Evolutionary conservation across 2,113 vertebrate genomes (phyloP).

Genomic region (Notiomystis cincta): DNA sequence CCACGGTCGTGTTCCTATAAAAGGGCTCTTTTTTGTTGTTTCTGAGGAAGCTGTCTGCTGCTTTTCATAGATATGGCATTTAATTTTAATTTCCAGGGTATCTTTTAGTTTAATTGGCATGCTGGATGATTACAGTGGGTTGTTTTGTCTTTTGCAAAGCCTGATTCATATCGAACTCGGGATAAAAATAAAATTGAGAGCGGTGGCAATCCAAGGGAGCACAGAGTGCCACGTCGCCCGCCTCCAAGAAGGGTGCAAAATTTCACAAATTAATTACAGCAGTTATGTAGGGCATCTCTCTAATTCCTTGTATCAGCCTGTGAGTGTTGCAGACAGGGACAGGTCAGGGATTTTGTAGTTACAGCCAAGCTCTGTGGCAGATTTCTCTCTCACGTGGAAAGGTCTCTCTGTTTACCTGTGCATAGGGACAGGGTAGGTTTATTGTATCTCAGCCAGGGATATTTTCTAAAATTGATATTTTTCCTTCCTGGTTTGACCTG

Average conservation of each 20-base stretch:
- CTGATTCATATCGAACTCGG: conserved; percentile 43
- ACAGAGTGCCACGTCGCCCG: neutral
- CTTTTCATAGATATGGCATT: conserved; percentile 60
- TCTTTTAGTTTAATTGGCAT: conserved; percentile 66
- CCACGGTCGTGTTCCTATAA: neutral
- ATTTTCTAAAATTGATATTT: neutral
- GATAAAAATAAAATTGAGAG: conserved; percentile 54
- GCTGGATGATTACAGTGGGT: conserved; percentile 29
- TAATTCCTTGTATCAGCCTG: neutral
- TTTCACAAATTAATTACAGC: neutral
- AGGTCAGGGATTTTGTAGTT: neutral
- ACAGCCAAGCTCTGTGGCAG: neutral
- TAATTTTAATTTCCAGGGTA: conserved; percentile 70
- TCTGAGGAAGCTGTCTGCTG: conserved; percentile 58
- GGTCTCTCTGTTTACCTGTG: neutral
- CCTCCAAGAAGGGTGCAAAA: neutral
- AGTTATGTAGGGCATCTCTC: neutral
- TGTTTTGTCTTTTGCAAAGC: conserved; percentile 62
- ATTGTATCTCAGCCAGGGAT: neutral
- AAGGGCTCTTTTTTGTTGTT: conserved; percentile 9
- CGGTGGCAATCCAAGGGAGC: neutral
- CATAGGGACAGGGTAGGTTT: neutral
- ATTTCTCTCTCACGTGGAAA: fast-evolving
- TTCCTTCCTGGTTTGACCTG: neutral
- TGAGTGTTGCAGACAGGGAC: neutral